These are phyloP conservation scores for Drosophila anceps DNA, from an alignment of 2,888 invertebrate genomes.

Conservation along the genomic window DNA sequence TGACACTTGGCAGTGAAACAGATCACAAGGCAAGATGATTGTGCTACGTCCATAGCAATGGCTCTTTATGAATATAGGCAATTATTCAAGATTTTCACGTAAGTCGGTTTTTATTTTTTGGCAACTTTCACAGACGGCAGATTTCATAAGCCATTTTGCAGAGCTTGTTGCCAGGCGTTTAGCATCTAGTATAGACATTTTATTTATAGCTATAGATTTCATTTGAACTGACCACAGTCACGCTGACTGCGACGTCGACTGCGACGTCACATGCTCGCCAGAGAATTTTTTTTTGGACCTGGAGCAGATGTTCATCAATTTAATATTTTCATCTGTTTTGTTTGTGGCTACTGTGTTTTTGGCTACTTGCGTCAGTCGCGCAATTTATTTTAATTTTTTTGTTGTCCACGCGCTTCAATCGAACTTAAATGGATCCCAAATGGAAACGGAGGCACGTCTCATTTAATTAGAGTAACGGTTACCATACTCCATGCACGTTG, in stretches of 20 bases:
- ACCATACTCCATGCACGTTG: slow-evolving; percentile 58
- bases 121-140: slow-evolving; percentile 44
- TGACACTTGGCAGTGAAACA: slow-evolving; percentile 17
- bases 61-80: slow-evolving; percentile 2
- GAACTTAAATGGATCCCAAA: slow-evolving; percentile 17
- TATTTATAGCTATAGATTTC: slow-evolving; percentile 21
- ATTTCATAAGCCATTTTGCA: slow-evolving; percentile 63
- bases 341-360: slow-evolving; percentile 37
- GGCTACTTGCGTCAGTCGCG: slow-evolving; percentile 50
- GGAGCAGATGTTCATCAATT: slow-evolving; percentile 21
- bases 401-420: slow-evolving; percentile 55
- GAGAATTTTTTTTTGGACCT: slow-evolving; percentile 3
- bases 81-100: slow-evolving; percentile 26
- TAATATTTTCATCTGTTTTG: neutral
- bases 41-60: neutral
- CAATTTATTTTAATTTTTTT: slow-evolving; percentile 72
- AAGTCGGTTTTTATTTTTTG: slow-evolving; percentile 4
- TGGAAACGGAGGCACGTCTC: slow-evolving; percentile 73
- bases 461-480: slow-evolving; percentile 54
- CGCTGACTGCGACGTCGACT: slow-evolving; percentile 34
- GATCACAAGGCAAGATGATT: slow-evolving; percentile 26
- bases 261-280: slow-evolving; percentile 51
- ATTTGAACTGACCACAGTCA: slow-evolving; percentile 75
- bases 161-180: slow-evolving; percentile 65
- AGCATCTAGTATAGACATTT: slow-evolving; percentile 23